These are phyloP conservation scores for Mus spretus DNA, from an alignment of 2,797 vertebrate species.

Conservation along the genomic window DNA sequence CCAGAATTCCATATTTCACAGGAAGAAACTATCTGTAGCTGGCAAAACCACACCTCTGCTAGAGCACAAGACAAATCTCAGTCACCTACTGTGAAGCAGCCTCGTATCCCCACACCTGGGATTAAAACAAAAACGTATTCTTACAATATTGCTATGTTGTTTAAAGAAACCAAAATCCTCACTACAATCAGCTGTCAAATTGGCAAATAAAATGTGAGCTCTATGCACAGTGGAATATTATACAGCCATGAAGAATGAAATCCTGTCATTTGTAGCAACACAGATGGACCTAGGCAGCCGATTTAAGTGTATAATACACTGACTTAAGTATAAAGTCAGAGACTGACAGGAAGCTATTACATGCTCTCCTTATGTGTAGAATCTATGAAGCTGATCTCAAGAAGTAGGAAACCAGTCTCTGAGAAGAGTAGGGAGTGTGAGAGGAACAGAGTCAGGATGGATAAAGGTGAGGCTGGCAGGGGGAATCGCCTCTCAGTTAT, in stretches of 20 bases:
- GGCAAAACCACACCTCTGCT: background rate
- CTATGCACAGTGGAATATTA: background rate
- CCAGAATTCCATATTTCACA: background rate
- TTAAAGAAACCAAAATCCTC: background rate
- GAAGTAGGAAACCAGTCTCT: background rate
- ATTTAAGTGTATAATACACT: too few species aligned
- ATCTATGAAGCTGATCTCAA: background rate
- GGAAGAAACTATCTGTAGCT: background rate
- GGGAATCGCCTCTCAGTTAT: background rate
- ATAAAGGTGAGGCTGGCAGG: background rate
- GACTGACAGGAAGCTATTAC: background rate
- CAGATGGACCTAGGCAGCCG: background rate
- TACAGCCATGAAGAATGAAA: background rate
- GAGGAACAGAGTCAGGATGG: background rate
- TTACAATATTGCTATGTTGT: background rate
- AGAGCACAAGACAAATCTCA: background rate
- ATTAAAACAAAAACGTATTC: background rate
- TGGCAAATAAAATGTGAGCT: background rate
- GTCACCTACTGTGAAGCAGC: background rate
- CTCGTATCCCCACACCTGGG: background rate
- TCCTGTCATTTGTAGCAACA: background rate
- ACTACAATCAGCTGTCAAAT: background rate
- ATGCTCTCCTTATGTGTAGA: background rate
- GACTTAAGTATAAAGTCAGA: background rate
- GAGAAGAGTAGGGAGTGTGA: background rate